phyloP scores from a whole-genome alignment of 2,888 invertebrate species.

The Griposia aprilina region DNA sequence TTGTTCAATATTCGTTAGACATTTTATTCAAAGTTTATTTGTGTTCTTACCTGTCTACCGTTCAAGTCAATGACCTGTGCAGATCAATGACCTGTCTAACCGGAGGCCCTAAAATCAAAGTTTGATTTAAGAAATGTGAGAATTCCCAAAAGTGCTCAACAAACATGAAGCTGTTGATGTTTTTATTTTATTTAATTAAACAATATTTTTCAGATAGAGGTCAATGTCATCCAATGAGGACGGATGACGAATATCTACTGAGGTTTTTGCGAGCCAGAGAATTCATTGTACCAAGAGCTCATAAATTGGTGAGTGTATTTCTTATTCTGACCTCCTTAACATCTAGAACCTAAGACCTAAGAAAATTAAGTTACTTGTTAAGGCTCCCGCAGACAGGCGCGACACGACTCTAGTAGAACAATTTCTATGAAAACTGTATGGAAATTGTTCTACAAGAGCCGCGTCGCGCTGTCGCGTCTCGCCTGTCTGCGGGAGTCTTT shows the following conservation, averaged over 20 bases:
- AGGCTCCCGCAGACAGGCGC: no score
- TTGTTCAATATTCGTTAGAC: not conserved
- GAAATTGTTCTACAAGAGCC: no score
- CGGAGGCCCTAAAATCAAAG: no score
- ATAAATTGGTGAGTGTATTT: conserved; percentile 79
- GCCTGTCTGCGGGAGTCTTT: no score
- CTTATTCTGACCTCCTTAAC: not conserved
- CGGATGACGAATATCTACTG: conserved; percentile 82
- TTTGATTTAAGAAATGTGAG: not conserved
- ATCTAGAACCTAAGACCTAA: not conserved
- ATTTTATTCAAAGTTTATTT: conserved; percentile 1
- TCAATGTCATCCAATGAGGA: conserved; percentile 80
- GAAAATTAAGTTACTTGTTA: not conserved
- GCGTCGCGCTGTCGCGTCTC: no score
- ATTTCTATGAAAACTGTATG: no score
- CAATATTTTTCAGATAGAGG: conserved; percentile 78
- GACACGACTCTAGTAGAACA: no score
- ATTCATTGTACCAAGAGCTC: conserved; percentile 82
- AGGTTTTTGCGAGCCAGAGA: conserved; percentile 81
- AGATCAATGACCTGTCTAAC: not conserved
- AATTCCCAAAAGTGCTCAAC: not conserved
- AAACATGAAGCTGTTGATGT: not conserved
- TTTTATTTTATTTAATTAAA: not conserved
- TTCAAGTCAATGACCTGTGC: not conserved
- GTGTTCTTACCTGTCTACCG: not conserved